Conservation (phyloP, 2,113 vertebrate species). For the Onychostruthus taczanowskii region DNA sequence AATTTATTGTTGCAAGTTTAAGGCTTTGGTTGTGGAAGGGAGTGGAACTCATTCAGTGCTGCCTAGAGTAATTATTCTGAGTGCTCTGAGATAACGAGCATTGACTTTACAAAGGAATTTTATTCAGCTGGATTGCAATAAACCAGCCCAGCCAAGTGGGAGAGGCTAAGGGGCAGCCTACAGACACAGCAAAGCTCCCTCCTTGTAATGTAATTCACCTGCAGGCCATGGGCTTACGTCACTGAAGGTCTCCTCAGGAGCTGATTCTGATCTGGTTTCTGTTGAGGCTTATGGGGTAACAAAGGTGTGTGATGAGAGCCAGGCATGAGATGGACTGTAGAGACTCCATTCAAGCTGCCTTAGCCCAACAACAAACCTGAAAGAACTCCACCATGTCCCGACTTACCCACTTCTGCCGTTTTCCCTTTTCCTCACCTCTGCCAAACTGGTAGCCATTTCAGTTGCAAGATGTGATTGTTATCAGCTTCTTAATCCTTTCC, state of each 20-base stretch:
- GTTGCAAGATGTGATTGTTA: background rate
- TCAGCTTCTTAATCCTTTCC: slow-evolving; percentile 30
- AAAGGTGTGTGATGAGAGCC: background rate
- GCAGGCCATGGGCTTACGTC: slow-evolving; percentile 7
- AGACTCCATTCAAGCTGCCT: background rate
- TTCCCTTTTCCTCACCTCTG: background rate
- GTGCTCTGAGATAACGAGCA: background rate
- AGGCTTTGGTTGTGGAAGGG: background rate
- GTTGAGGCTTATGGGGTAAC: background rate
- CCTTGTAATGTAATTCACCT: background rate
- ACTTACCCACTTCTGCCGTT: background rate
- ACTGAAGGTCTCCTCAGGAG: slow-evolving; percentile 1
- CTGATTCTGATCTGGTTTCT: slow-evolving; percentile 46
- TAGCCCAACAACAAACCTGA: background rate
- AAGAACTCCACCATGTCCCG: background rate
- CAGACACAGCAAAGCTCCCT: background rate
- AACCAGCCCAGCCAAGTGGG: slow-evolving; percentile 1
- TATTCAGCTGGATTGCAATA: slow-evolving; percentile 11
- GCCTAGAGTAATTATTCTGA: background rate
- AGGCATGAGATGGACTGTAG: background rate
- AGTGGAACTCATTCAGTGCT: slow-evolving; percentile 3
- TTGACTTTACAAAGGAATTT: slow-evolving; percentile 32
- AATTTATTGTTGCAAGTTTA: background rate
- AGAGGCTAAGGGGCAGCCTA: background rate
- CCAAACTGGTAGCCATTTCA: background rate